Conservation (phyloP, 2,113 vertebrate genomes). For the Onychostruthus taczanowskii region DNA sequence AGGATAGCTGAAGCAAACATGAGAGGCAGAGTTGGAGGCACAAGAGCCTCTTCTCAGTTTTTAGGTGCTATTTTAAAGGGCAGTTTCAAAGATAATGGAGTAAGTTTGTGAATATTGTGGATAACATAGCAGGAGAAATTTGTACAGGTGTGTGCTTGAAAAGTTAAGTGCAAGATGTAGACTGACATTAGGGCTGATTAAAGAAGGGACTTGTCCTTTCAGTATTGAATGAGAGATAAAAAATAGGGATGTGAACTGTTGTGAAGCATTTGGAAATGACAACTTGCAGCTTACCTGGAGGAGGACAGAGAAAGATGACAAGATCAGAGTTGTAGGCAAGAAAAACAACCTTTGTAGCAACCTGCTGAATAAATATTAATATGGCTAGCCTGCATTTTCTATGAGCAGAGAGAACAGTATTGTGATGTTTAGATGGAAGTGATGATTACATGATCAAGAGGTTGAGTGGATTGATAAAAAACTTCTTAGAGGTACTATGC, state of each 20-base stretch:
- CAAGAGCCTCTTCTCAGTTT: not conserved
- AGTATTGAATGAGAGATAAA: not conserved
- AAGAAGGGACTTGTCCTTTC: not conserved
- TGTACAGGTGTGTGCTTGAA: not conserved
- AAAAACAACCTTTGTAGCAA: not conserved
- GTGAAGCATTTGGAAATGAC: not conserved
- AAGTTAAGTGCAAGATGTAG: not conserved
- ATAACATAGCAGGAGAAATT: not conserved
- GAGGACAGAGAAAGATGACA: not conserved
- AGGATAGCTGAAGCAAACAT: not conserved
- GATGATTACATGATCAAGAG: not conserved
- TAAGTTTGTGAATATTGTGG: not conserved
- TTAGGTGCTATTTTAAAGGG: not conserved
- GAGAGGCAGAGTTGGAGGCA: not conserved
- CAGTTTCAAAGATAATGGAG: not conserved
- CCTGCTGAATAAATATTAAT: slow-evolving; percentile 9
- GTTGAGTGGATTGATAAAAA: not conserved
- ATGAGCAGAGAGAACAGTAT: not conserved
- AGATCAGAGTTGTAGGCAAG: not conserved
- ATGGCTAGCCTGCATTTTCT: not conserved
- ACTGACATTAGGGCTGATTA: not conserved
- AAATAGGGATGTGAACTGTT: not conserved
- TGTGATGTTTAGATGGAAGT: not conserved
- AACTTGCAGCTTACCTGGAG: not conserved
- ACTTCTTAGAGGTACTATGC: not conserved